These are phyloP conservation scores for Potamarius usumacintae DNA, from an alignment of 2,113 vertebrate genomes.

Conservation along the genomic window DNA sequence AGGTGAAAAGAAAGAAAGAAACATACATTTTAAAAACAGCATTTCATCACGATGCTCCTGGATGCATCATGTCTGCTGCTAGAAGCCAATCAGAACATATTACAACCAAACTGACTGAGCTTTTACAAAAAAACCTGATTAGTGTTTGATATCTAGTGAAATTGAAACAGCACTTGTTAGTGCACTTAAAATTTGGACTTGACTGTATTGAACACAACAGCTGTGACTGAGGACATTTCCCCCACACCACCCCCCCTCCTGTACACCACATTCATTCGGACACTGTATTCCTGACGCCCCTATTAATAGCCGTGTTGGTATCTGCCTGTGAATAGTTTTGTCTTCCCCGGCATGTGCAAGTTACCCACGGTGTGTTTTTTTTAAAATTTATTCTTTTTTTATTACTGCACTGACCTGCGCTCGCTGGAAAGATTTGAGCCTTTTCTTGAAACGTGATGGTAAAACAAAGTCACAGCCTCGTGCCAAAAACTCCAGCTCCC, in stretches of 20 bases:
- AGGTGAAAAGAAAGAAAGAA: background rate
- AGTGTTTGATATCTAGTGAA: background rate
- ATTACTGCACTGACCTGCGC: constrained; percentile 81
- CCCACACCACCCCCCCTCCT: constrained; percentile 35
- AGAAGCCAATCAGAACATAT: background rate
- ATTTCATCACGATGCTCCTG: background rate
- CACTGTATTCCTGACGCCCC: constrained; percentile 81
- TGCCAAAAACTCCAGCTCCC: constrained; percentile 96
- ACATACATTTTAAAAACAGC: background rate
- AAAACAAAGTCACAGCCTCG: constrained; percentile 98
- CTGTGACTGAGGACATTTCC: constrained; percentile 55
- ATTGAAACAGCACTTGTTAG: background rate
- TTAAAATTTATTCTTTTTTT: constrained; percentile 16
- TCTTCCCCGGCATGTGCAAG: constrained; percentile 67
- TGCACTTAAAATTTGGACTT: constrained; percentile 13
- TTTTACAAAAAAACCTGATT: background rate
- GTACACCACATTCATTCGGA: constrained; percentile 79
- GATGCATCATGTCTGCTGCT: background rate
- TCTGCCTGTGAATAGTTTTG: constrained; percentile 86
- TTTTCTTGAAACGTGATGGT: constrained; percentile 96
- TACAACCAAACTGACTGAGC: fast-evolving
- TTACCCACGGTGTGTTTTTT: constrained; percentile 21
- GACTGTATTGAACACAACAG: constrained; percentile 71
- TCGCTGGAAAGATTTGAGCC: constrained; percentile 96
- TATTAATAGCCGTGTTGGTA: constrained; percentile 93